Evolutionary conservation across 2,797 vertebrate species (phyloP), one percentile per base, ranked within the genome.

Genomic region (Sitta carolinensis): DNA sequence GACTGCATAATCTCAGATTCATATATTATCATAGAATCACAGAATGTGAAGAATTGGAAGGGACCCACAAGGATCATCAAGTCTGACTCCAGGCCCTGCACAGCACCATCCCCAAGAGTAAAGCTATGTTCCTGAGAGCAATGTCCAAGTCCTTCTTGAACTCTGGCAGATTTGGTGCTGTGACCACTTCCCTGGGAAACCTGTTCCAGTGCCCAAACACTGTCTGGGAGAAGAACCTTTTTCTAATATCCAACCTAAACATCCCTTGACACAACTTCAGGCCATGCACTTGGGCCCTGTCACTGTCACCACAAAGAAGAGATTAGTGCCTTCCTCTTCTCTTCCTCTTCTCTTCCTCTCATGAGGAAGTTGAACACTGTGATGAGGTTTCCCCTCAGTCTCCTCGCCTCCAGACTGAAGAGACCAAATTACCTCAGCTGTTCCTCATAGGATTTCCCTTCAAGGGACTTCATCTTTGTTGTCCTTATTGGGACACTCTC

Each of bases 281-380:
- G 10, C 30, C 2, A 2, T 47, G 55, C 4, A 2, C 13, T 55
- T 4, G 3, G 4, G 16, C 7, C 12, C 34, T 48, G 4, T 29
- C 50, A 13, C 27, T 23, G 50, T 16, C 8, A 73, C 34, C 5
- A 13, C 9, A 47, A n/a, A 61, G 14, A 30, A 54, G 15, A 38
- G 7, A 47, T n/a, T 48, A 54, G 23, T 23, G 15, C 1, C 40
- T 38, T 22, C 18, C 29, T 5, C 27, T 38, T 38, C 22, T 1
- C 40, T 38, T 22, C 18, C 29, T 5, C 27, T 38, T 38, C 22
- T 62, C 18, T 54, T 62, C n/a, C 22, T 15, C 40, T 47, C 18
- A 8, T 66, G 25, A 45, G 7, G 18, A 54, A 72, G 9, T 17
- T 38, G 30, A 27, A 52, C 36, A 62, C 27, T 54, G 27, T 3